phyloP scores from a whole-genome alignment of 2,113 vertebrate species.

The Corythaeola cristata region DNA sequence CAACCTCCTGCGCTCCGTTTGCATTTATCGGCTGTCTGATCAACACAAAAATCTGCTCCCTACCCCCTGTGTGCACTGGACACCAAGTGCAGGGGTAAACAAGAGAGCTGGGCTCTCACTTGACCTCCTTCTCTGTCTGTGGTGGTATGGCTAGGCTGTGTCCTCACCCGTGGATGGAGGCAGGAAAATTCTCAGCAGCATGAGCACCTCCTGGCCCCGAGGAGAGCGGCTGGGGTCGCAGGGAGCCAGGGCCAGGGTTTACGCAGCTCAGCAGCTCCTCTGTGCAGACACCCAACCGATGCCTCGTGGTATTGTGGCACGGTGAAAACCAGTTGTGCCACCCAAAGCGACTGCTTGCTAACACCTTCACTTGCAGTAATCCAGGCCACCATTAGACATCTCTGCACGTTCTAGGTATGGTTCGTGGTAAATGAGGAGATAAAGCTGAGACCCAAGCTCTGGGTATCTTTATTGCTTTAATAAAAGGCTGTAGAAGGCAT shows the following conservation, averaged over 20 bases:
- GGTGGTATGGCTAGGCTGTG: not conserved
- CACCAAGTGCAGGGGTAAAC: not conserved
- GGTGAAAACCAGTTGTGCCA: not conserved
- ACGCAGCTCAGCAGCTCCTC: not conserved
- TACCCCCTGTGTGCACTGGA: not conserved
- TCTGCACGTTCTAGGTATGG: not conserved
- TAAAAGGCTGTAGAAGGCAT: slow-evolving; percentile 22
- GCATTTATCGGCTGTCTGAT: not conserved
- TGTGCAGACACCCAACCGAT: not conserved
- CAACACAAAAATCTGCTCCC: not conserved
- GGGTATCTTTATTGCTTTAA: slow-evolving; percentile 29
- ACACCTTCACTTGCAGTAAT: not conserved
- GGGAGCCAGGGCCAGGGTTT: not conserved
- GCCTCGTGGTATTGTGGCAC: rapidly evolving
- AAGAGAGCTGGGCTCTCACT: not conserved
- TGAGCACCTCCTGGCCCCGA: not conserved
- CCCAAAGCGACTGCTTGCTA: not conserved
- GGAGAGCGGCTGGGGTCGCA: not conserved
- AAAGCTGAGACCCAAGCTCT: not conserved
- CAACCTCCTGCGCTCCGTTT: not conserved
- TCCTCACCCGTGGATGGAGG: not conserved
- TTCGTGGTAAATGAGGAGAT: not conserved
- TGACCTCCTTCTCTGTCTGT: not conserved
- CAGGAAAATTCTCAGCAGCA: not conserved
- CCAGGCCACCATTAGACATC: not conserved